A percentile compares a stretch with the other conserved stretches of the same genome.
Conservation (phyloP, 2,888 invertebrate species). For the Myopa tessellatipennis region DNA sequence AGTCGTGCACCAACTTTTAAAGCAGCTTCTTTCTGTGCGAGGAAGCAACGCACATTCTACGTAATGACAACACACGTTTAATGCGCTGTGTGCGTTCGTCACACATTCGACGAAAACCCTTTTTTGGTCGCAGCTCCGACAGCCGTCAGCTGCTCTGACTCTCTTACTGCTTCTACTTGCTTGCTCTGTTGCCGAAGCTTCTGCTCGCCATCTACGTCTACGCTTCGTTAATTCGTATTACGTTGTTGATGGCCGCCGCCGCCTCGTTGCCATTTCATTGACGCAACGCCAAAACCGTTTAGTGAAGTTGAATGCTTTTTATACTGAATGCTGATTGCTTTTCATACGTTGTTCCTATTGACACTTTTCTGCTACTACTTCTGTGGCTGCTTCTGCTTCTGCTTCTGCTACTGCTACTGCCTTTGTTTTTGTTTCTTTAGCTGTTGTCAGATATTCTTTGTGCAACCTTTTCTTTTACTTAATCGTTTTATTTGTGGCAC, state of each 20-base stretch:
- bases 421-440: background rate
- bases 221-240: slow-evolving; percentile 24
- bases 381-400: background rate
- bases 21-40: too few relatives aligned
- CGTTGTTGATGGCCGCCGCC: slow-evolving; percentile 18
- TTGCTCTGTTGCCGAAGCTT: too few relatives aligned
- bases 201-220: background rate
- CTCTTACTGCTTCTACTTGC: too few relatives aligned
- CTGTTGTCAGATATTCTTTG: background rate
- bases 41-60: background rate
- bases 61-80: slow-evolving; percentile 50
- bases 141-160: too few relatives aligned
- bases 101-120: slow-evolving; percentile 7
- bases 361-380: background rate
- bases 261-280: slow-evolving; percentile 21
- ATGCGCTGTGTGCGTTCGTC: slow-evolving; percentile 42
- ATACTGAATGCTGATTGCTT: slow-evolving; percentile 20
- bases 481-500: slow-evolving; percentile 8
- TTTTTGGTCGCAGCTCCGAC: background rate
- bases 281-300: slow-evolving; percentile 41
- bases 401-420: background rate
- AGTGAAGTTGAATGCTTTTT: slow-evolving; percentile 46
- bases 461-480: background rate
- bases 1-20: slow-evolving; percentile 54
- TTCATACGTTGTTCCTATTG: background rate